These are phyloP conservation scores for Rhynchomys soricoides DNA, from an alignment of 2,113 vertebrate species.

Conservation along the genomic window DNA sequence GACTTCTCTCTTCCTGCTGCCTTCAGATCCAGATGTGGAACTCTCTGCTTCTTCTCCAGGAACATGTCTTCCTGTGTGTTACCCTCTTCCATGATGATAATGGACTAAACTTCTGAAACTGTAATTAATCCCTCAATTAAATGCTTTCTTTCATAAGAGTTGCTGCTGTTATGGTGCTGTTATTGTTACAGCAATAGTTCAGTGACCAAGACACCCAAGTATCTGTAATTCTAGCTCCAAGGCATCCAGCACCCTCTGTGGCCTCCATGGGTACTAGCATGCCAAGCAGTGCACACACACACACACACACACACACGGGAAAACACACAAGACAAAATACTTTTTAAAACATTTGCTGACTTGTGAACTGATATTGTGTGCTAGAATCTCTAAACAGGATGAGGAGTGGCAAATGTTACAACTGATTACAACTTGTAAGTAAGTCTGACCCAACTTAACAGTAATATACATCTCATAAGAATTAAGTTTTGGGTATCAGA, in stretches of 20 bases:
- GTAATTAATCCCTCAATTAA: not conserved
- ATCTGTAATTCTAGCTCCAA: not conserved
- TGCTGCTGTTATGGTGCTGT: not conserved
- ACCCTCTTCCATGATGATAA: not conserved
- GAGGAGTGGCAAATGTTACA: not conserved
- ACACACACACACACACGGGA: not conserved
- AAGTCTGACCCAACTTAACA: not conserved
- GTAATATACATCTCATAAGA: not conserved
- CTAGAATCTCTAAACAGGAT: not conserved
- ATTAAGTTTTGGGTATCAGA: no score
- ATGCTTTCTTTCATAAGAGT: not conserved
- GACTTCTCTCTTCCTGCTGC: no score
- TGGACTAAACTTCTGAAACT: not conserved
- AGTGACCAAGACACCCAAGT: not conserved
- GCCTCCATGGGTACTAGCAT: not conserved
- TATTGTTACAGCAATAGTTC: not conserved
- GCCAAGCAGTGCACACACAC: not conserved
- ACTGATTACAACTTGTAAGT: not conserved
- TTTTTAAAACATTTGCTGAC: not conserved
- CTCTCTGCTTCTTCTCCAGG: no score
- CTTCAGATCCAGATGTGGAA: no score
- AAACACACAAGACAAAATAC: not conserved
- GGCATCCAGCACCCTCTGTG: not conserved
- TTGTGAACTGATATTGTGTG: not conserved
- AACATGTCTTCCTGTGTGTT: not conserved